A percentile compares a stretch with the other conserved stretches of the same genome.
phyloP scores from a whole-genome alignment of 2,888 invertebrate species.

The Philonicus albiceps region DNA sequence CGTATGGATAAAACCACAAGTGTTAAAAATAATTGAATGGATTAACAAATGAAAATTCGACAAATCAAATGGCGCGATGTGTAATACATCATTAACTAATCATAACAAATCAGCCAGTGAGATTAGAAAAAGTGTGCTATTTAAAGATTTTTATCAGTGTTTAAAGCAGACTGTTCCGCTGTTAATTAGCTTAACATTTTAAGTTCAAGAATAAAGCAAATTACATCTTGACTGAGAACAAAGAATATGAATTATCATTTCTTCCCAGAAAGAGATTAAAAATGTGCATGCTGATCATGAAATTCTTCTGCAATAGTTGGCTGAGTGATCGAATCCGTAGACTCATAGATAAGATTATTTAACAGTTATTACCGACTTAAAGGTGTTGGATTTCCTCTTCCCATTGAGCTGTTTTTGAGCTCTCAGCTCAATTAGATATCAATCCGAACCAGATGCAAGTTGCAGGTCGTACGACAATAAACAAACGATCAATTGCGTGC shows the following conservation, averaged over 20 bases:
- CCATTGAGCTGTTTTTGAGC: not conserved
- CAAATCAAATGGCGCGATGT: not conserved
- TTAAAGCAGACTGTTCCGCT: not conserved
- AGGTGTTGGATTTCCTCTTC: not conserved
- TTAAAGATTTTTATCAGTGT: not conserved
- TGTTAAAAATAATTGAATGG: not conserved
- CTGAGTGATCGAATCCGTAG: not conserved
- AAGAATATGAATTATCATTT: not conserved
- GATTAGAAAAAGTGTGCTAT: not conserved
- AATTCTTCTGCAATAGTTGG: not conserved
- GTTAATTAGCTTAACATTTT: not conserved
- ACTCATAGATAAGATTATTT: not conserved
- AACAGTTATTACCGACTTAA: not conserved
- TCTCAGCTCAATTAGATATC: not conserved
- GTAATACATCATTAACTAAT: not conserved
- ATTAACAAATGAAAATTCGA: not conserved
- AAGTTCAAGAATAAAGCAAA: not conserved
- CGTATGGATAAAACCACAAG: not conserved
- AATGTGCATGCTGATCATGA: not conserved
- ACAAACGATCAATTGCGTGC: not conserved
- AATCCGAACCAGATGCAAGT: not conserved
- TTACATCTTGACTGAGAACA: not conserved
- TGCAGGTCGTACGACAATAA: not conserved
- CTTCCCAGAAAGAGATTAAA: not conserved
- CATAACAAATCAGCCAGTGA: not conserved